phyloP scores from a whole-genome alignment of 2,888 invertebrate genomes.

The Melinaea menophilus region DNA sequence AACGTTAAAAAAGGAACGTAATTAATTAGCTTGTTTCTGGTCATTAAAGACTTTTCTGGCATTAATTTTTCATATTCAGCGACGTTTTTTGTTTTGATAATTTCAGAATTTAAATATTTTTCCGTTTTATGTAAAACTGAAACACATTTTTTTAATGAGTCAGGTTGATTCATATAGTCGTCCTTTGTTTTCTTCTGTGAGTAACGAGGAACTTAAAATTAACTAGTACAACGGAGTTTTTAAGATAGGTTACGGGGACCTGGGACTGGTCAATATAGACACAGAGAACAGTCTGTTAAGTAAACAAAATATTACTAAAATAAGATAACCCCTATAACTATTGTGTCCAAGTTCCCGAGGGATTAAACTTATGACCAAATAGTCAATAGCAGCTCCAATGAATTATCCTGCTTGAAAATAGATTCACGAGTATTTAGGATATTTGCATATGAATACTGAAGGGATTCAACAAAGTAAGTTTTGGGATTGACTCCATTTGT shows the following conservation, averaged over 20 bases:
- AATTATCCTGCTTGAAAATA: conserved; percentile 31
- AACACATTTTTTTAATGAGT: too few species aligned
- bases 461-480: conserved; percentile 53
- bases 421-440: conserved; percentile 50
- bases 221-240: too few species aligned
- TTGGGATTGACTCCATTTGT: conserved; percentile 35
- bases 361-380: conserved; percentile 50
- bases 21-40: conserved; percentile 7
- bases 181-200: too few species aligned
- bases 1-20: conserved; percentile 7
- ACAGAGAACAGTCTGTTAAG: too few species aligned
- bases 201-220: too few species aligned
- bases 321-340: neutral
- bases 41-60: neutral
- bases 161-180: too few species aligned
- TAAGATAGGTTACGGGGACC: too few species aligned
- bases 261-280: too few species aligned
- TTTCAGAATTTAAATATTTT: too few species aligned
- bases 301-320: too few species aligned
- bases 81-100: neutral
- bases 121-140: too few species aligned
- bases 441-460: conserved; percentile 62
- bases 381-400: conserved; percentile 42
- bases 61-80: neutral
- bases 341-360: conserved; percentile 45